phyloP scores from a whole-genome alignment of 1,140 invertebrate genomes.

The Telenomus remus region DNA sequence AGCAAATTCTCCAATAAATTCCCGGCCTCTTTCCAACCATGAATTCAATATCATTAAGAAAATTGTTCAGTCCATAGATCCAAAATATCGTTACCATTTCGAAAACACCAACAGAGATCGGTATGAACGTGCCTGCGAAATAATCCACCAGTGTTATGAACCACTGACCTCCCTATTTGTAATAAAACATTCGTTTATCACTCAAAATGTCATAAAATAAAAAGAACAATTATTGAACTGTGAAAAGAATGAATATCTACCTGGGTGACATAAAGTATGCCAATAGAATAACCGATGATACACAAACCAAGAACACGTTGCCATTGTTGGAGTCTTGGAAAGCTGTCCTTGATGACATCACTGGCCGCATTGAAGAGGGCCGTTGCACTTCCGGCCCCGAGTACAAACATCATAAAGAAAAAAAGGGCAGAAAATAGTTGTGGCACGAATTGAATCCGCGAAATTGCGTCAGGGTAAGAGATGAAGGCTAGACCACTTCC shows the following conservation, averaged over 20 bases:
- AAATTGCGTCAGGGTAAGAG: constrained; percentile 81
- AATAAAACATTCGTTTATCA: constrained; percentile 10
- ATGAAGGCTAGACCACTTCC: constrained; percentile 82
- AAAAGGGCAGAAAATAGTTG: constrained; percentile 82
- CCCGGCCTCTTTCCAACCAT: constrained; percentile 84
- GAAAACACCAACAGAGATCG: constrained; percentile 76
- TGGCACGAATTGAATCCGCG: constrained; percentile 77
- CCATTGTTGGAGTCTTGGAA: constrained; percentile 70
- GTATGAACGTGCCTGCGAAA: constrained; percentile 78
- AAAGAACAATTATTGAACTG: too few species aligned
- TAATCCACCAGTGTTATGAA: constrained; percentile 81
- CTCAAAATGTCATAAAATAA: too few species aligned
- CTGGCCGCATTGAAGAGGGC: constrained; percentile 69
- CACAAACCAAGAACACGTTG: constrained; percentile 69
- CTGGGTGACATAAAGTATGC: constrained; percentile 75
- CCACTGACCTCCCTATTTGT: constrained; percentile 81
- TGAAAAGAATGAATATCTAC: too few species aligned
- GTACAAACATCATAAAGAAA: constrained; percentile 80
- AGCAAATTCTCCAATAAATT: constrained; percentile 88
- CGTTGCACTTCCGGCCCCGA: constrained; percentile 76
- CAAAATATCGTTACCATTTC: constrained; percentile 76
- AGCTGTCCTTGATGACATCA: constrained; percentile 74
- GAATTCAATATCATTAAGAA: constrained; percentile 80
- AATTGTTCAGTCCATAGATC: constrained; percentile 78
- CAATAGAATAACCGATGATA: constrained; percentile 70